phyloP scores from a whole-genome alignment of 2,113 vertebrate genomes.

The Epinephelus cyanopodus region DNA sequence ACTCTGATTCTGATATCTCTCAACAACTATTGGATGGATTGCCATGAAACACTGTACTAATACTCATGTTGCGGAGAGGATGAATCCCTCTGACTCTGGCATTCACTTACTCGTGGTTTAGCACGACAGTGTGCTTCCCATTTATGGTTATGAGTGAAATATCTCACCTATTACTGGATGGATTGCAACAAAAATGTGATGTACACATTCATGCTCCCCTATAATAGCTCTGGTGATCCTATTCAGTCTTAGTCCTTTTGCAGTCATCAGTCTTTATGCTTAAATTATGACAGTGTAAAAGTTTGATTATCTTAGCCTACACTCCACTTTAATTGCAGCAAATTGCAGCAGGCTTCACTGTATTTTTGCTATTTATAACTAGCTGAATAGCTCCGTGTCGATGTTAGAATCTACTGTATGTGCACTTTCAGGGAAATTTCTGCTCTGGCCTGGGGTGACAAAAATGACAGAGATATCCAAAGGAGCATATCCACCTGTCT shows the following conservation, averaged over 20 bases:
- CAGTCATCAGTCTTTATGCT: neutral
- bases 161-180: neutral
- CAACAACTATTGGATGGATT: too few relatives aligned
- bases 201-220: too few relatives aligned
- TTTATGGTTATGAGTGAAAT: neutral
- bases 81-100: neutral
- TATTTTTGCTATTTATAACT: conserved; percentile 13
- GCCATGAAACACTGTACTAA: too few relatives aligned
- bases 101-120: neutral
- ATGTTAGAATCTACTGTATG: neutral
- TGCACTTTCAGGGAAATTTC: neutral
- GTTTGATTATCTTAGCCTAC: too few relatives aligned
- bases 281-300: neutral
- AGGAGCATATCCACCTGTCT: conserved; percentile 45
- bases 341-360: conserved; percentile 1
- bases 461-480: neutral
- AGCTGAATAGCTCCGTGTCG: neutral
- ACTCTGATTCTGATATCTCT: too few relatives aligned
- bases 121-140: neutral
- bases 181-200: neutral
- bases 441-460: conserved; percentile 12
- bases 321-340: neutral
- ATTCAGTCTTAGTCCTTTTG: neutral
- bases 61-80: neutral
- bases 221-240: too few relatives aligned